A percentile compares a stretch with the other conserved stretches of the same genome.
Conservation (phyloP, 2,888 invertebrate genomes). For the Thymelicus lineola region DNA sequence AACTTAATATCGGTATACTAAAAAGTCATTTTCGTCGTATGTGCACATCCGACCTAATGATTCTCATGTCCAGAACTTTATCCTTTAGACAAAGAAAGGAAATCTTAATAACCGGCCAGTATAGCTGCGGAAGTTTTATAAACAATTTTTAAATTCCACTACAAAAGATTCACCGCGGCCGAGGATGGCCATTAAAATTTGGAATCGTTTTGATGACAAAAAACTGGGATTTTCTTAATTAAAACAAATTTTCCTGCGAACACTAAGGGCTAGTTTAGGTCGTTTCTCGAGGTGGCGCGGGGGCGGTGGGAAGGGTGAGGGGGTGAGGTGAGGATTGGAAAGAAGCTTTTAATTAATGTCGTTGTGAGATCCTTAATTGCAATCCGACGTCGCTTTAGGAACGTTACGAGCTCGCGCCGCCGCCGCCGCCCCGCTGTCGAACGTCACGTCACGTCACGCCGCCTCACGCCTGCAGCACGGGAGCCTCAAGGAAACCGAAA, state of each 20-base stretch:
- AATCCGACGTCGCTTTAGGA: constrained; percentile 66
- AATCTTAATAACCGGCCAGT: constrained; percentile 18
- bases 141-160: constrained; percentile 22
- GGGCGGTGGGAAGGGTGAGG: constrained; percentile 25
- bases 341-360: constrained; percentile 78
- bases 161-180: constrained; percentile 26
- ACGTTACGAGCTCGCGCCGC: constrained; percentile 35
- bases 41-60: too few relatives aligned
- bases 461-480: constrained; percentile 3
- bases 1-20: too few relatives aligned
- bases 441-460: constrained; percentile 6
- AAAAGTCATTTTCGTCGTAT: too few relatives aligned
- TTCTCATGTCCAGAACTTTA: too few relatives aligned
- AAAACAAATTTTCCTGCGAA: constrained; percentile 64
- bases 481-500: constrained; percentile 14
- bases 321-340: constrained; percentile 49
- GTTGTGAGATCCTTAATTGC: constrained; percentile 76
- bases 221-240: constrained; percentile 70
- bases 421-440: constrained; percentile 21
- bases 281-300: constrained; percentile 49
- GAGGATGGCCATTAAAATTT: constrained; percentile 50
- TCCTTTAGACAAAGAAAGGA: constrained; percentile 5
- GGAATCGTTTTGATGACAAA: constrained; percentile 46
- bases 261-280: constrained; percentile 74
- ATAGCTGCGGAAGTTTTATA: constrained; percentile 22